A percentile compares a stretch with the other conserved stretches of the same genome.
Evolutionary conservation across 2,888 invertebrate species (phyloP).

Genomic region (Osmoderma eremita): DNA sequence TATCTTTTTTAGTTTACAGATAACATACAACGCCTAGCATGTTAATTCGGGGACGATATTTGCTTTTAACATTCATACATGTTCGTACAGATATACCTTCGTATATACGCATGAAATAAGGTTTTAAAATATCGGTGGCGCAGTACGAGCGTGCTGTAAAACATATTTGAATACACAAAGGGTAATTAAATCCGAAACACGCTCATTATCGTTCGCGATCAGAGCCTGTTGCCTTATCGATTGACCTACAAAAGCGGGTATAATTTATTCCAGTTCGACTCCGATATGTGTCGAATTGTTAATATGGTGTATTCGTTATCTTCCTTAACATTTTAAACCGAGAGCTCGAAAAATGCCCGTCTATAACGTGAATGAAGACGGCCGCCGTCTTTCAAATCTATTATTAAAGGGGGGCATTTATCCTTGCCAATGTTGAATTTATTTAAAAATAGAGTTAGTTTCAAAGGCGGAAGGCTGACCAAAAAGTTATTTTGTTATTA

Average conservation of each 20-base stretch:
- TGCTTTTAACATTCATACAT: not conserved
- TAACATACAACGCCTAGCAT: conserved; percentile 1
- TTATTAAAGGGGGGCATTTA: conserved; percentile 30
- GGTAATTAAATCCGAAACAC: conserved; percentile 25
- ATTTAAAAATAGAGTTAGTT: conserved; percentile 33
- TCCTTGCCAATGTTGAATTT: conserved; percentile 30
- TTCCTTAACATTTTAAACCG: conserved; percentile 10
- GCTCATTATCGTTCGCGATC: conserved; percentile 27
- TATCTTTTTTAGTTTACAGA: conserved; percentile 23
- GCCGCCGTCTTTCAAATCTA: conserved; percentile 16
- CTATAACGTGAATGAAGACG: conserved; percentile 19
- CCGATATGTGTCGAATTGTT: conserved; percentile 19
- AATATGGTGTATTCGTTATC: conserved; percentile 7
- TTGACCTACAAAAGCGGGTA: conserved; percentile 27
- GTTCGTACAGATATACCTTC: not conserved
- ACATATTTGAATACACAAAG: conserved; percentile 14
- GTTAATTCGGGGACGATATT: conserved; percentile 2
- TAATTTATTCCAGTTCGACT: conserved; percentile 10
- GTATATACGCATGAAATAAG: not conserved
- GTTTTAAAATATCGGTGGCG: not conserved
- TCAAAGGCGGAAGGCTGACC: conserved; percentile 26
- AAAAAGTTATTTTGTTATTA: conserved; percentile 29
- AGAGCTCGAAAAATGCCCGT: conserved; percentile 8
- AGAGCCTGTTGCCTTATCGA: conserved; percentile 27
- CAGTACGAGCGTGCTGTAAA: not conserved